Evolutionary conservation across 2,888 invertebrate genomes (phyloP), one percentile per base, ranked within the genome.

Genomic region (Arctia plantaginis): DNA sequence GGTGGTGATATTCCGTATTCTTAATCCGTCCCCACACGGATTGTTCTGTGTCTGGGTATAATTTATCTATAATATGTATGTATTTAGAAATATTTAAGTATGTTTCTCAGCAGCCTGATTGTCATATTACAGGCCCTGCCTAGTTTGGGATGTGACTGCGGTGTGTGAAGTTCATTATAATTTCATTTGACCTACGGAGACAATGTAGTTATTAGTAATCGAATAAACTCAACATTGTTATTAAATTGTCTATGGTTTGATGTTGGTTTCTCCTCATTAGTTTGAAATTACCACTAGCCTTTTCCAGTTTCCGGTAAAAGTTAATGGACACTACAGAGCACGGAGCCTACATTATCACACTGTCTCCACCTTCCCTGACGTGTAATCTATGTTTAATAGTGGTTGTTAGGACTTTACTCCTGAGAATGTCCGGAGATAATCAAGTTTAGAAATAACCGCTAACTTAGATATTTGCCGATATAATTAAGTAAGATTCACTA

Each of bases 201-300:
- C 73, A 47, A 47, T 67, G 23, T 23, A 20, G 72, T 84, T 82
- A 83, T 77, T 81, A 79, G 78, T 33, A 30, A 67, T 23, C 30
- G 27, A 20, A 47, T 62, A 33, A 33, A 47, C 67, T 30, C n/a
- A 55, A n/a, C 68, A 69, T 35, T 35, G 18, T 35, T 18, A 55
- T 55, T 23, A 12, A n/a, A 13, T 51, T 33, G 51, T 69, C 35
- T 35, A 55, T 69, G 55, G 23, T 69, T 27, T 7, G 51, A 69
- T 33, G 51, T 35, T 15, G 35, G 15, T 69, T 55, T 69, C 69
- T 69, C 35, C 51, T 15, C 51, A 69, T 35, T 51, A 55, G 77
- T 35, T 15, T n/a, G 3, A n/a, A 55, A 55, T 51, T 30, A 27
- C 15, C 30, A 62, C 15, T 55, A 13, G 27, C 30, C 27, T 62